Conservation (phyloP, 2,888 invertebrate genomes). For the Punctoribates punctum region DNA sequence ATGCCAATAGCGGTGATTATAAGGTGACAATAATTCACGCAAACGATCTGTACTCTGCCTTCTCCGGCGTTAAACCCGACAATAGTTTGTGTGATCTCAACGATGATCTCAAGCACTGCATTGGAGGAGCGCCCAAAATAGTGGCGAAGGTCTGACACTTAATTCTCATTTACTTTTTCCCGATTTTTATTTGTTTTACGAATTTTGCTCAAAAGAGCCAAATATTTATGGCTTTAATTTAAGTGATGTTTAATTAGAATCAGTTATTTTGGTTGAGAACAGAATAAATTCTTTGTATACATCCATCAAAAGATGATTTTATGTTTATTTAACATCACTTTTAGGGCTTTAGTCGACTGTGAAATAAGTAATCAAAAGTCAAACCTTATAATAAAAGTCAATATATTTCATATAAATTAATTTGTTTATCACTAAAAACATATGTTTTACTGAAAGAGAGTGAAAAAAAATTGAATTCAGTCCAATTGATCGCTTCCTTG, state of each 20-base stretch:
- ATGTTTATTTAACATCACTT: not conserved
- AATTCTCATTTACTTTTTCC: not conserved
- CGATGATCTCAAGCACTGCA: not conserved
- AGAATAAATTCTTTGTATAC: not conserved
- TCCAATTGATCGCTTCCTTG: too few species aligned
- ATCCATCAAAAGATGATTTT: not conserved
- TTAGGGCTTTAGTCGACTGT: not conserved
- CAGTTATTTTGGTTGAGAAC: too few species aligned
- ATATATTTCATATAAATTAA: too few species aligned
- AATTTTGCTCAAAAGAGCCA: not conserved
- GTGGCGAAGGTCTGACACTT: conserved; percentile 2
- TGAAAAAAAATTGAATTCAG: too few species aligned
- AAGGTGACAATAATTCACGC: conserved; percentile 11
- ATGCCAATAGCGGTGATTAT: not conserved
- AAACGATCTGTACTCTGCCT: conserved; percentile 7
- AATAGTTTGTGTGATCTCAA: conserved; percentile 20
- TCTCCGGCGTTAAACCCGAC: not conserved
- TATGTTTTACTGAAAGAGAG: too few species aligned
- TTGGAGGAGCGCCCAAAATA: conserved; percentile 12
- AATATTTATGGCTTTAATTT: not conserved
- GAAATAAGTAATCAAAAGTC: not conserved
- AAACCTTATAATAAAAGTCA: too few species aligned
- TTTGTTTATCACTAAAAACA: too few species aligned
- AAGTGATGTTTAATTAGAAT: too few species aligned
- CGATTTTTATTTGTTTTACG: not conserved